Conservation (phyloP, 2,113 vertebrate genomes). For the Misgurnus mizolepis region DNA sequence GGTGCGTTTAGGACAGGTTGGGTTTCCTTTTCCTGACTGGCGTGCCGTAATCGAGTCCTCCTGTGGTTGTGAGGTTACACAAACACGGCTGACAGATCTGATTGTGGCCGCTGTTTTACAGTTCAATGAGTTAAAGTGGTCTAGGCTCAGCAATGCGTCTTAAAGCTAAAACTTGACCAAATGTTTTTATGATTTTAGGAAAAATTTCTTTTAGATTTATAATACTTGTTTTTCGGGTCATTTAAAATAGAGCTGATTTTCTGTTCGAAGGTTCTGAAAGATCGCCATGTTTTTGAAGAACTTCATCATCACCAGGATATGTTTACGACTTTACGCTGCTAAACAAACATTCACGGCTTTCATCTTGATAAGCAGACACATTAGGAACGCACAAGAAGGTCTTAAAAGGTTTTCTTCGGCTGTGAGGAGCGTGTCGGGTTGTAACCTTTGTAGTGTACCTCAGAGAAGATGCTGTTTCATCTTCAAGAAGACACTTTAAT, state of each 20-base stretch:
- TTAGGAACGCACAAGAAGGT: not conserved
- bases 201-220: too few species aligned
- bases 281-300: too few species aligned
- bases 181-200: too few species aligned
- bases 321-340: too few species aligned
- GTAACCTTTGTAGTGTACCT: constrained; percentile 10
- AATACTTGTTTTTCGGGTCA: too few species aligned
- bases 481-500: constrained; percentile 7
- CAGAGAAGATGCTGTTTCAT: not conserved
- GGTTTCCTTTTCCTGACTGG: constrained; percentile 17
- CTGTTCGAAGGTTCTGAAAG: too few species aligned
- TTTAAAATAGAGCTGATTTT: too few species aligned
- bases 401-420: not conserved
- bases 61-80: constrained; percentile 31
- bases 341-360: not conserved
- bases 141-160: too few species aligned
- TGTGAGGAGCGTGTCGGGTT: not conserved
- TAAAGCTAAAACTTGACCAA: too few species aligned
- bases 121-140: too few species aligned
- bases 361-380: not conserved
- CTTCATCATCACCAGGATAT: too few species aligned
- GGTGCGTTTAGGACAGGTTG: not conserved
- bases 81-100: constrained; percentile 12
- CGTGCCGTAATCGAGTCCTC: not conserved
- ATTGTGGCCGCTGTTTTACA: too few species aligned